These are phyloP conservation scores for Mesorhabditis sp. DNA, from an alignment of 2,888 invertebrate genomes.

Conservation along the genomic window DNA sequence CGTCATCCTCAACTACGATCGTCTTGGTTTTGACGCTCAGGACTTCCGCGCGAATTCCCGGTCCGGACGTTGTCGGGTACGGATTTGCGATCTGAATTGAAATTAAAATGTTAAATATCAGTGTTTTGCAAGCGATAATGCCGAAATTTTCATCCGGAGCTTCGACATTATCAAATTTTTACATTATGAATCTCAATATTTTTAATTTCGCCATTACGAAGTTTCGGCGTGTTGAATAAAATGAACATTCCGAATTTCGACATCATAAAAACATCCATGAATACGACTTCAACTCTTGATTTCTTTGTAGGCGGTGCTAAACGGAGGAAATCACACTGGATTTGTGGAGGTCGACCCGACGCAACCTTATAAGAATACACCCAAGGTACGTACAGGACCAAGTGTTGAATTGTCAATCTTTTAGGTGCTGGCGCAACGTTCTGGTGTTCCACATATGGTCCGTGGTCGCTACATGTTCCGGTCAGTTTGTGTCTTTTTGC, in stretches of 20 bases:
- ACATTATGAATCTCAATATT: no score
- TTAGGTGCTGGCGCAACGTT: slow-evolving; percentile 46
- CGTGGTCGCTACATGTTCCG: slow-evolving; percentile 81
- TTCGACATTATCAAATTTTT: no score
- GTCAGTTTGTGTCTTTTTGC: not conserved
- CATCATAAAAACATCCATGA: slow-evolving; percentile 3
- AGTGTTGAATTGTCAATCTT: not conserved
- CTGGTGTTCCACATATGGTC: slow-evolving; percentile 57
- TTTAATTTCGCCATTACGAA: no score
- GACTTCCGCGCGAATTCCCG: slow-evolving; percentile 54
- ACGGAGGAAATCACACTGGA: slow-evolving; percentile 58
- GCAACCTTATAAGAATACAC: slow-evolving; percentile 53
- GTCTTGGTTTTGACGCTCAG: slow-evolving; percentile 81
- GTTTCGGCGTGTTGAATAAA: no score
- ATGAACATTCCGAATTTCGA: no score
- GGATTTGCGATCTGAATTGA: not conserved
- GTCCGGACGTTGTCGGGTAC: slow-evolving; percentile 47
- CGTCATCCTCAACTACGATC: slow-evolving; percentile 87
- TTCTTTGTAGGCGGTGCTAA: slow-evolving; percentile 48
- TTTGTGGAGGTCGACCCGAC: slow-evolving; percentile 55
- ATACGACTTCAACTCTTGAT: not conserved
- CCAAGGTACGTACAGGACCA: slow-evolving; percentile 31
- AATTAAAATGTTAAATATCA: not conserved
- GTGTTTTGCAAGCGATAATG: not conserved
- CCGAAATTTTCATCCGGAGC: no score